A percentile compares a stretch with the other conserved stretches of the same genome.
These are phyloP conservation scores for Tuberolachnus salignus DNA, from an alignment of 2,888 invertebrate species.

Conservation along the genomic window DNA sequence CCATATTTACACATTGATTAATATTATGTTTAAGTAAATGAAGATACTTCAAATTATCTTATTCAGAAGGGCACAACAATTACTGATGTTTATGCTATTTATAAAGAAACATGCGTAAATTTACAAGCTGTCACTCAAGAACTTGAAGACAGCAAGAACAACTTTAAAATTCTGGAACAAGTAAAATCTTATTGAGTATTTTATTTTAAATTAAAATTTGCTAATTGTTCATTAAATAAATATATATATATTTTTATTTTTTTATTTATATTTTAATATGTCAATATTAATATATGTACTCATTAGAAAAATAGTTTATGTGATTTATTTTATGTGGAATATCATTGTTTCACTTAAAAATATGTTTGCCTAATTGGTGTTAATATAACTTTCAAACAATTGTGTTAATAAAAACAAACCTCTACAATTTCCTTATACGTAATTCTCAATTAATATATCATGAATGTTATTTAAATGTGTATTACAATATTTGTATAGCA, in stretches of 20 bases:
- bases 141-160: slow-evolving; percentile 29
- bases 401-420: neutral
- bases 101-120: slow-evolving; percentile 35
- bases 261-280: too few relatives aligned
- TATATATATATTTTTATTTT: too few relatives aligned
- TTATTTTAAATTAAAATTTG: neutral
- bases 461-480: neutral
- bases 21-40: slow-evolving; percentile 21
- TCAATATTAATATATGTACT: too few relatives aligned
- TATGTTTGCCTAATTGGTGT: neutral
- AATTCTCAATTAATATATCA: too few relatives aligned
- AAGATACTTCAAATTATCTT: slow-evolving; percentile 29
- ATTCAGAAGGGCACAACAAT: slow-evolving; percentile 37
- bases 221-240: too few relatives aligned
- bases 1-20: neutral
- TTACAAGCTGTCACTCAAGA: slow-evolving; percentile 21
- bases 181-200: slow-evolving; percentile 6
- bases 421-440: too few relatives aligned
- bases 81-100: slow-evolving; percentile 49
- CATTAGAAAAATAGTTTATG: too few relatives aligned
- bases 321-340: too few relatives aligned
- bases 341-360: too few relatives aligned
- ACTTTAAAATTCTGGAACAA: slow-evolving; percentile 36
- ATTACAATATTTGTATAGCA: slow-evolving; percentile 9
- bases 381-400: too few relatives aligned